Percentiles rank a stretch among this genome's conserved stretches.
Conservation (phyloP, 2,113 vertebrate genomes). For the Xiphophorus maculatus region DNA sequence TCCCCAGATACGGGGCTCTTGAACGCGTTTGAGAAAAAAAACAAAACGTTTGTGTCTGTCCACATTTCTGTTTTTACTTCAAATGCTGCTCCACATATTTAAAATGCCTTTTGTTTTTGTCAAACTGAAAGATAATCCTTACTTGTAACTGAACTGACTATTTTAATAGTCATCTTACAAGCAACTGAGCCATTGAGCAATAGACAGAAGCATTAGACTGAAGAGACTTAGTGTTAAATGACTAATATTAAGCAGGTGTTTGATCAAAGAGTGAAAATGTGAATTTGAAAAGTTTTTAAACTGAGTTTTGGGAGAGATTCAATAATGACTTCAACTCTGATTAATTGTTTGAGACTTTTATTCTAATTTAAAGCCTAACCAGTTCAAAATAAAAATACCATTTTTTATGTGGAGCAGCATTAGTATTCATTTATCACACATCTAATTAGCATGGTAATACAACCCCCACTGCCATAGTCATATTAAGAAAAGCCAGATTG, state of each 20-base stretch:
- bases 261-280: neutral
- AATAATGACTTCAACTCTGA: neutral
- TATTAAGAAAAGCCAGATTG: no score
- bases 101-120: neutral
- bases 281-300: neutral
- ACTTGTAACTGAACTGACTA: neutral
- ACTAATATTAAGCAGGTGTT: neutral
- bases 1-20: neutral
- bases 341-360: neutral
- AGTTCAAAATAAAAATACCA: neutral
- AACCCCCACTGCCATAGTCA: no score
- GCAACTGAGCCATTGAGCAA: neutral
- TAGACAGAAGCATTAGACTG: no score
- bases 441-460: no score
- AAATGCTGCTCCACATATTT: neutral
- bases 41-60: neutral
- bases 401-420: no score
- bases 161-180: neutral
- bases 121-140: neutral
- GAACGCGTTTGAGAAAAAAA: neutral
- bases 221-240: neutral
- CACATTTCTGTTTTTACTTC: neutral
- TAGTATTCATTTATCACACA: no score
- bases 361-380: neutral
- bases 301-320: neutral